A percentile compares a stretch with the other conserved stretches of the same genome.
These are phyloP conservation scores for Drosophila mulleri DNA, from an alignment of 2,888 invertebrate genomes.

Conservation along the genomic window DNA sequence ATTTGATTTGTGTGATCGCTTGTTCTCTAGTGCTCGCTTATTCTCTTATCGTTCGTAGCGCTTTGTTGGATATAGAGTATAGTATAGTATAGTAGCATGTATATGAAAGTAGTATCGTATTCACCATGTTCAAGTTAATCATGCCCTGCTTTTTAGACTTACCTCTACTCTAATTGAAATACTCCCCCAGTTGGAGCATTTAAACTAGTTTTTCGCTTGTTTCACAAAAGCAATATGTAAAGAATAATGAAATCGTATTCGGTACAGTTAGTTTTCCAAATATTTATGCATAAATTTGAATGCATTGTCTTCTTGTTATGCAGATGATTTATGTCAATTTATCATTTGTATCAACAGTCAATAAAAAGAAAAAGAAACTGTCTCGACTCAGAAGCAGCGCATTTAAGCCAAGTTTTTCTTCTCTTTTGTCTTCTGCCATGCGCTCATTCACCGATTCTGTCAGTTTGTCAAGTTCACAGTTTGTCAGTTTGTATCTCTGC, in stretches of 20 bases:
- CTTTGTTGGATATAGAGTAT: too few relatives aligned
- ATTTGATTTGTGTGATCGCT: too few relatives aligned
- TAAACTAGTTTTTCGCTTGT: neutral
- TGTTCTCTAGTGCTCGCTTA: too few relatives aligned
- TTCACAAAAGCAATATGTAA: neutral
- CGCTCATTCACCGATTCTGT: conserved; percentile 2
- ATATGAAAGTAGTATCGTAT: too few relatives aligned
- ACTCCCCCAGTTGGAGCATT: neutral
- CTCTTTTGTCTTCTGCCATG: neutral
- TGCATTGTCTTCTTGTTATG: conserved; percentile 22
- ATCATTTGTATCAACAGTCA: conserved; percentile 26
- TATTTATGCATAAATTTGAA: conserved; percentile 50
- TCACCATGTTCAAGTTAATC: too few relatives aligned
- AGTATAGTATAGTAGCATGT: too few relatives aligned
- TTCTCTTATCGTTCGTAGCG: too few relatives aligned
- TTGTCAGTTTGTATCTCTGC: conserved; percentile 32
- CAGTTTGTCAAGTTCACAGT: conserved; percentile 16
- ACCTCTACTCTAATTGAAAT: neutral
- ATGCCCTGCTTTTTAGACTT: too few relatives aligned
- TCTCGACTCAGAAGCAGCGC: conserved; percentile 11
- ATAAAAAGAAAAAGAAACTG: conserved; percentile 14
- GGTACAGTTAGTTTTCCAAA: conserved; percentile 35
- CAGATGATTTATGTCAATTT: conserved; percentile 43
- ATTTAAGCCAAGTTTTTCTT: neutral
- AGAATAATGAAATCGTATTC: conserved; percentile 14